These are phyloP conservation scores for Zosterops pallidus DNA, from an alignment of 2,113 vertebrate genomes.

Conservation along the genomic window DNA sequence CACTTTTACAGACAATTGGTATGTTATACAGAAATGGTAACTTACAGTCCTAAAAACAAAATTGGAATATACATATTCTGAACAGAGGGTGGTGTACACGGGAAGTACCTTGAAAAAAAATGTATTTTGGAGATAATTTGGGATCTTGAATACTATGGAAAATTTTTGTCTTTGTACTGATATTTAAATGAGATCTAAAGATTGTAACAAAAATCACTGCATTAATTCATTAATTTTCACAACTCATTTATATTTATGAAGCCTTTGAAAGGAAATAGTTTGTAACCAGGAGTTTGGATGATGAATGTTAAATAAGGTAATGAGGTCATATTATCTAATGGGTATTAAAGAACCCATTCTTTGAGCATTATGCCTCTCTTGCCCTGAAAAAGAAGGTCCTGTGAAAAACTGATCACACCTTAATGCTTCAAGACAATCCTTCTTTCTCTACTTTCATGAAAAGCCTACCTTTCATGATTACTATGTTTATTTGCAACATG, in stretches of 20 bases:
- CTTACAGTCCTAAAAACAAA: not conserved
- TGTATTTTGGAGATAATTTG: not conserved
- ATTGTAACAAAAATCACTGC: not conserved
- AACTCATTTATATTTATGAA: not conserved
- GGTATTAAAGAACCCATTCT: not conserved
- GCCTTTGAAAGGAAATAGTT: not conserved
- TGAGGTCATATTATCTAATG: not conserved
- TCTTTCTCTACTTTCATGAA: not conserved
- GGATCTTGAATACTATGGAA: not conserved
- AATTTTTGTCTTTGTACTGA: not conserved
- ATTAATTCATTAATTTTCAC: not conserved
- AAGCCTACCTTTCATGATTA: not conserved
- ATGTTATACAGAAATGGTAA: not conserved
- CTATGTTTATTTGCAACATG: not conserved
- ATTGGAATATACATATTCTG: not conserved
- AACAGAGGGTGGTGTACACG: not conserved
- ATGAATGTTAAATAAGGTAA: not conserved
- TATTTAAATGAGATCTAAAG: not conserved
- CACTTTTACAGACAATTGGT: not conserved
- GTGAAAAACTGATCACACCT: not conserved
- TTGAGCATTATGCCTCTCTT: not conserved
- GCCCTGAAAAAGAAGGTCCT: not conserved
- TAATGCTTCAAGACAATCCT: not conserved
- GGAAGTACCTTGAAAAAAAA: not conserved
- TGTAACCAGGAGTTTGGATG: not conserved